These are phyloP conservation scores for Hemibagrus wyckioides DNA, from an alignment of 2,113 vertebrate species.

Conservation along the genomic window DNA sequence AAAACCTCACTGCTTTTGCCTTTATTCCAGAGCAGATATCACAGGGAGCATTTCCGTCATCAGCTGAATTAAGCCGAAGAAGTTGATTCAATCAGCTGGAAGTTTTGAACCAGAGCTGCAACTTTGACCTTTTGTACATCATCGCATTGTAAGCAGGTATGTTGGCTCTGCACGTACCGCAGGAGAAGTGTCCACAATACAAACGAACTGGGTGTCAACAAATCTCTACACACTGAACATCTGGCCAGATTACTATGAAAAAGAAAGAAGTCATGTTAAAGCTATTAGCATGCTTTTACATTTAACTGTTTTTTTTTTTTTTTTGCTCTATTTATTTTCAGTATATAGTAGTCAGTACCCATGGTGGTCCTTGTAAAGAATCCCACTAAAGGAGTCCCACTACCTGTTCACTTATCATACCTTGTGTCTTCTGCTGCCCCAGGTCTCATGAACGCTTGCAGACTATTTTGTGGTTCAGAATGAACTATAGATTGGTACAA, in stretches of 20 bases:
- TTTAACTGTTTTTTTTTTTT: no score
- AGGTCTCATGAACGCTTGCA: no score
- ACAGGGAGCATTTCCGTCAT: slow-evolving; percentile 14
- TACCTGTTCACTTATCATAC: not conserved
- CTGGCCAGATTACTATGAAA: no score
- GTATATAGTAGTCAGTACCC: not conserved
- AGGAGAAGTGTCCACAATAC: not conserved
- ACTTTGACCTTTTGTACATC: no score
- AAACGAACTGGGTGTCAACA: slow-evolving; percentile 16
- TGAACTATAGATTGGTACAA: no score
- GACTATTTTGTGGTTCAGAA: not conserved
- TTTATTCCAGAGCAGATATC: slow-evolving; percentile 29
- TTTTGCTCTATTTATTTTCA: not conserved
- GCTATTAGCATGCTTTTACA: no score
- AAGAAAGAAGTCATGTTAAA: no score
- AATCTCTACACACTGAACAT: slow-evolving; percentile 29
- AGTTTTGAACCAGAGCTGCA: no score
- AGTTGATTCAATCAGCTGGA: no score
- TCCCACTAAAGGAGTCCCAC: no score
- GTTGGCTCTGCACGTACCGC: not conserved
- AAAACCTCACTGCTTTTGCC: slow-evolving; percentile 31
- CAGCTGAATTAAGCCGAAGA: not conserved
- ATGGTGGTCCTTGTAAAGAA: not conserved
- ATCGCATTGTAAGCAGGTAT: not conserved
- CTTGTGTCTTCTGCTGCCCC: no score